Conservation (phyloP, 2,797 vertebrate species). For the Crenuchus spilurus region DNA sequence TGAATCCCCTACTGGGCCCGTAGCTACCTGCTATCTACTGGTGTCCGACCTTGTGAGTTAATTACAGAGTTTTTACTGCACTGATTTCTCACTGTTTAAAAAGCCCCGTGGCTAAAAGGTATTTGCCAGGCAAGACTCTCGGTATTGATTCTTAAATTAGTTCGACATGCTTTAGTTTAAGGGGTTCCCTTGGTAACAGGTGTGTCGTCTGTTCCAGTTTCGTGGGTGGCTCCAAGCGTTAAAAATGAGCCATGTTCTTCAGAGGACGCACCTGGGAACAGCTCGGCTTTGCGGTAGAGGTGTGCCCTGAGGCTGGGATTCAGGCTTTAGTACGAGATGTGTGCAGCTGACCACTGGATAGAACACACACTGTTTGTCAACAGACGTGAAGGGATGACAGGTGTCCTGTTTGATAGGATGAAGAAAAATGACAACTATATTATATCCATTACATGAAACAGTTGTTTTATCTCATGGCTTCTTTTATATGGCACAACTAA, state of each 20-base stretch:
- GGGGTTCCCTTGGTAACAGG: constrained; percentile 50
- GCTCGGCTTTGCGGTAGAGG: neutral
- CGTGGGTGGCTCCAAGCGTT: constrained; percentile 24
- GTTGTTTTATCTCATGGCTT: too few species aligned
- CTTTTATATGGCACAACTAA: too few species aligned
- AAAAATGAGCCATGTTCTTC: neutral
- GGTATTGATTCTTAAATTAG: constrained; percentile 76
- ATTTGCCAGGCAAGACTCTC: constrained; percentile 48
- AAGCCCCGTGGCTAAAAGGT: constrained; percentile 41
- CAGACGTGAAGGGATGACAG: too few species aligned
- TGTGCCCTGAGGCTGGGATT: too few species aligned
- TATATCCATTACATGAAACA: too few species aligned
- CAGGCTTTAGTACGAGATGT: neutral
- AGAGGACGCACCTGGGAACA: neutral
- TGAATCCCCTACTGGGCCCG: neutral
- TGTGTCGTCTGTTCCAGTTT: constrained; percentile 59
- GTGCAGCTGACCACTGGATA: neutral
- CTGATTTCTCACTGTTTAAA: constrained; percentile 22
- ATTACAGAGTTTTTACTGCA: constrained; percentile 34
- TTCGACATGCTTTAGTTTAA: constrained; percentile 70
- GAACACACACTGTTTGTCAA: neutral
- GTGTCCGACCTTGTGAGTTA: neutral
- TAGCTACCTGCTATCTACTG: neutral
- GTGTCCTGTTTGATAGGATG: too few species aligned
- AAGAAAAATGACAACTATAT: too few species aligned